Base-by-base conservation (phyloP, 2,888 invertebrate genomes). In the Ceratothoa steindachneri region DNA sequence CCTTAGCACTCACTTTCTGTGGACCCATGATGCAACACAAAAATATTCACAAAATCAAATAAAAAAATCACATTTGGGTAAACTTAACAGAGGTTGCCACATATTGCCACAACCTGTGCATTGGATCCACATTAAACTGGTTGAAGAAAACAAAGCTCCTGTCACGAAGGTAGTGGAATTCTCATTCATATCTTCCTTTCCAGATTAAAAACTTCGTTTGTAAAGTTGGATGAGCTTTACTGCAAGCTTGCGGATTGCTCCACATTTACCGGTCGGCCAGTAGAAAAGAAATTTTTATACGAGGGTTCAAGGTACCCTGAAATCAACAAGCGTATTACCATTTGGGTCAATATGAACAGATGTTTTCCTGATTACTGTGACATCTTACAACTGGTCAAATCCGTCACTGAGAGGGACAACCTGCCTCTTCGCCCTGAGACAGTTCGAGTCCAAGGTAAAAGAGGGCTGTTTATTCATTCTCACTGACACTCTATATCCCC, bases 281-380 rank as follows among this genome's bases (percentile, higher is more conserved):
- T 71, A 29, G 78, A 78, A 30, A 78, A 67, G 53, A 75, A 73
- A 24, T 75, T 78, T 24, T 41, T 55, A 24, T 78, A 75, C 69
- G 30, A 52, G 67, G 88, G 81, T 87, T 70, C 90, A 86, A 24
- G 89, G 86, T 83, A 89, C 87, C 82, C 87, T 24, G 84, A 83
- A 76, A 82, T 86, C 5, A 85, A 85, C 81, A 82, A 81, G 53
- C 83, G 83, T 55, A 81, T 86, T 30, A 83, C 83, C 70, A 84
- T 81, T 71, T 84, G 84, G 80, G 82, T 86, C 70, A 86, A 85
- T 81, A 84, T 83, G 72, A 82, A 81, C 67, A 83, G 83, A 76
- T 81, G 81, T 29, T 86, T 87, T 80, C 87, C 87, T 1, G 86
- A 86, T 81, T 86, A 84, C 80, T 81, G 81, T 28, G 86, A 86